Conservation (phyloP, 2,113 vertebrate species). For the Chionodraco myersi region DNA sequence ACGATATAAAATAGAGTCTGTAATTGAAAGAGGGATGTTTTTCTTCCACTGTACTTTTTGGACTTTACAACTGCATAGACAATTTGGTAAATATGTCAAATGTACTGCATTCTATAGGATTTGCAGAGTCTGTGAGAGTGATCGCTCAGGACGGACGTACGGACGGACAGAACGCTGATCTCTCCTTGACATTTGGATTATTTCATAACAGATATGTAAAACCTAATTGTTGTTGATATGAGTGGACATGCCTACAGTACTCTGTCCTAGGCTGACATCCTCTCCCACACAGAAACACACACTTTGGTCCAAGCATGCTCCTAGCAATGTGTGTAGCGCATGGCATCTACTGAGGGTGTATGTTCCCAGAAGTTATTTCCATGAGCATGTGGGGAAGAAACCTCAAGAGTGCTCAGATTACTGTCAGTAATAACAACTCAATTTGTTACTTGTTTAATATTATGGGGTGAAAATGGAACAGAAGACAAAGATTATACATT, state of each 20-base stretch:
- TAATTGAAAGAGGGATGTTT: constrained; percentile 17
- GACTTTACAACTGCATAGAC: neutral
- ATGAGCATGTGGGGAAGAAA: constrained; percentile 8
- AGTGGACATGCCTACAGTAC: neutral
- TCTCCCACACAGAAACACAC: neutral
- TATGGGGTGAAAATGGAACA: neutral
- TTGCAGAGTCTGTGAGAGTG: neutral
- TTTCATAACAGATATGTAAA: neutral
- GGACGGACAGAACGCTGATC: neutral
- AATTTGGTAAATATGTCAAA: neutral
- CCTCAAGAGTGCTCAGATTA: constrained; percentile 44
- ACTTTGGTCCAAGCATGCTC: constrained; percentile 26
- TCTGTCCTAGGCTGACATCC: neutral
- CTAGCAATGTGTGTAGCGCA: neutral
- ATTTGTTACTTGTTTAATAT: constrained; percentile 53
- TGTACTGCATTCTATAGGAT: neutral
- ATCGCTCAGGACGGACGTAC: neutral
- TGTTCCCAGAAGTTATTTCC: no score
- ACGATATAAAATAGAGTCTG: constrained; percentile 14
- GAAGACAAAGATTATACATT: constrained; percentile 7
- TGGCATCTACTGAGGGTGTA: no score
- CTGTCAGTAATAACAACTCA: constrained; percentile 50
- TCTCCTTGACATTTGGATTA: neutral
- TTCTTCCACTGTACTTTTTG: neutral
- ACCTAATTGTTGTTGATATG: neutral